A percentile compares a stretch with the other conserved stretches of the same genome.
Conservation (phyloP, 1,140 invertebrate species). For the Pseudomyrmex dendroicus region DNA sequence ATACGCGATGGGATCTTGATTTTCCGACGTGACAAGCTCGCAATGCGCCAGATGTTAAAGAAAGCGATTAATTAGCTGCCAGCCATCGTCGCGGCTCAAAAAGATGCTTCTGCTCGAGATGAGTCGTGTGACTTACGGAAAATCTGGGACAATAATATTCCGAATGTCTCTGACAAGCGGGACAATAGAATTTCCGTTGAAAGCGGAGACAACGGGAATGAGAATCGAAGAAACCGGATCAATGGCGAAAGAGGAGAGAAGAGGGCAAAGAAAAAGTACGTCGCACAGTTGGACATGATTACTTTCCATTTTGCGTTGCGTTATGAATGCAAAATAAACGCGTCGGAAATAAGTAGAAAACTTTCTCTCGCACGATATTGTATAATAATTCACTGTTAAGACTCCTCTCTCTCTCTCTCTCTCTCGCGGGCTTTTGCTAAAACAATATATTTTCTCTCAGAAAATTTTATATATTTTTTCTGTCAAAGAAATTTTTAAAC, state of each 20-base stretch:
- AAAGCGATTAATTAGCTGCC: conserved; percentile 58
- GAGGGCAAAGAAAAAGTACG: conserved; percentile 14
- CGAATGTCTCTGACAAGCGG: conserved; percentile 60
- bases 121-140: conserved; percentile 57
- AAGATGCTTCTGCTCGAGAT: conserved; percentile 52
- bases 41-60: conserved; percentile 52
- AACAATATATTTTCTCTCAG: background rate
- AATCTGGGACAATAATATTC: conserved; percentile 60
- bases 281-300: conserved; percentile 25
- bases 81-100: conserved; percentile 39
- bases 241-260: background rate
- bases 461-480: background rate
- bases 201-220: conserved; percentile 49
- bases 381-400: background rate
- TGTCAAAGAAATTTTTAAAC: background rate
- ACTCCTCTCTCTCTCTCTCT: background rate
- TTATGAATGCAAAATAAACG: conserved; percentile 3
- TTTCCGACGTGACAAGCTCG: conserved; percentile 42
- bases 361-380: background rate
- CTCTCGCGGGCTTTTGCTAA: background rate
- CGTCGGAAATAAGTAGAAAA: conserved; percentile 21
- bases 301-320: conserved; percentile 19
- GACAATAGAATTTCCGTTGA: conserved; percentile 57
- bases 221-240: conserved; percentile 45
- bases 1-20: conserved; percentile 4